phyloP scores from a whole-genome alignment of 2,113 vertebrate genomes.

The Lipophrys pholis region DNA sequence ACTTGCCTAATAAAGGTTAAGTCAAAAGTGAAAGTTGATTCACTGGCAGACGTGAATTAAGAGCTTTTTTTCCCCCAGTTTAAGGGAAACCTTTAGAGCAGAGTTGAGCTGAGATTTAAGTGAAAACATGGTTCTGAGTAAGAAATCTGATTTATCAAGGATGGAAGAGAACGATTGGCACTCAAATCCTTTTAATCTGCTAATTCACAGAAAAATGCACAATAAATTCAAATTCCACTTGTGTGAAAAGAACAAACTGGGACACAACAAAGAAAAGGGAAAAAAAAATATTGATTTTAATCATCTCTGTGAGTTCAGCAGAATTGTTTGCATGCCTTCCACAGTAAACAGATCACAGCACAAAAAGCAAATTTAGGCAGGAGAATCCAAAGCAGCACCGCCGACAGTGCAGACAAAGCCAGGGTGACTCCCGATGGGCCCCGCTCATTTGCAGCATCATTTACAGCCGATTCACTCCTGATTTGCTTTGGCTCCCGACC shows the following conservation, averaged over 20 bases:
- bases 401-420: slow-evolving; percentile 26
- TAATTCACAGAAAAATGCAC: neutral
- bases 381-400: slow-evolving; percentile 33
- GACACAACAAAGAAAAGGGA: too few species aligned
- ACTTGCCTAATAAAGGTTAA: too few species aligned
- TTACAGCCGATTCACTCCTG: neutral
- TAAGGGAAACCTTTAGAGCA: too few species aligned
- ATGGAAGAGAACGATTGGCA: too few species aligned
- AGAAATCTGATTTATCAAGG: too few species aligned
- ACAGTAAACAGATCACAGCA: slow-evolving; percentile 19
- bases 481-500: neutral
- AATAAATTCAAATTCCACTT: neutral
- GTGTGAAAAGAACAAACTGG: neutral
- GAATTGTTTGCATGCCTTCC: neutral
- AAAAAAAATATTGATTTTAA: neutral
- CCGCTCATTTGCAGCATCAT: neutral
- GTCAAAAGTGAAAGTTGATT: too few species aligned
- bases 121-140: too few species aligned
- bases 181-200: too few species aligned
- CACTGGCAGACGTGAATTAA: too few species aligned
- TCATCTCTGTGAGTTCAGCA: neutral
- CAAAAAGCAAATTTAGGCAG: slow-evolving; percentile 38
- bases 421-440: neutral
- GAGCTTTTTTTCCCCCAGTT: too few species aligned
- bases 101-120: too few species aligned